Base-by-base conservation (phyloP, 2,888 invertebrate genomes). In the Yponomeuta evonymella region DNA sequence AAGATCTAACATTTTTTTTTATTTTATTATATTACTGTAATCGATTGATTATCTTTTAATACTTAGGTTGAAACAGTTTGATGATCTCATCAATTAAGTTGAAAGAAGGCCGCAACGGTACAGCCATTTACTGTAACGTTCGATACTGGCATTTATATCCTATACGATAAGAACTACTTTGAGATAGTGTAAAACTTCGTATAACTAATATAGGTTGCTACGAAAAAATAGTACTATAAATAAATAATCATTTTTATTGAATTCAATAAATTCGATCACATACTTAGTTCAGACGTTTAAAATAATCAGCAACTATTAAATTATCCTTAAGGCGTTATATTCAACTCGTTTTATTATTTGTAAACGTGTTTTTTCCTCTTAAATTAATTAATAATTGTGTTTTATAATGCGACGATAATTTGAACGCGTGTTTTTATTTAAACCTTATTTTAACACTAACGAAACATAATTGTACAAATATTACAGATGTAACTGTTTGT, bases 51-150 rank as follows among this genome's bases (percentile, higher is more conserved):
- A 58, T 58, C 51, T 15, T 58, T 15, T 15, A 43, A 43, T 58
- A 12, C 3, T 58, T 9, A 58, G 51, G 15, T 58, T 58, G 51
- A 58, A 51, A 51, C 51, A 51, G 15, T 58, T 58, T 58, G 51
- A 58, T 58, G 51, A 58, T 58, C 51, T 58, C 51, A 58, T 58
- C 51, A 58, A 43, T 58, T 58, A 58, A 58, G 51, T 58, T 58
- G 51, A 58, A 58, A 58, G 51, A 58, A 58, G 51, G 51, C 51
- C 51, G 51, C 51, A 58, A 15, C 6, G 1, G 51, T 51, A 51
- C 51, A 58, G 51, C 15, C 12, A 58, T 43, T 8, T 43, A 1
- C 43, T 43, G 5, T 8, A 43, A 43, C 43, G 43, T 43, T 43
- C 43, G 43, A 43, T 43, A 43, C 6, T 43, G 6, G 43, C 9